These are phyloP conservation scores for Sebastes vulpes DNA, from an alignment of 2,797 vertebrate genomes.

Conservation along the genomic window DNA sequence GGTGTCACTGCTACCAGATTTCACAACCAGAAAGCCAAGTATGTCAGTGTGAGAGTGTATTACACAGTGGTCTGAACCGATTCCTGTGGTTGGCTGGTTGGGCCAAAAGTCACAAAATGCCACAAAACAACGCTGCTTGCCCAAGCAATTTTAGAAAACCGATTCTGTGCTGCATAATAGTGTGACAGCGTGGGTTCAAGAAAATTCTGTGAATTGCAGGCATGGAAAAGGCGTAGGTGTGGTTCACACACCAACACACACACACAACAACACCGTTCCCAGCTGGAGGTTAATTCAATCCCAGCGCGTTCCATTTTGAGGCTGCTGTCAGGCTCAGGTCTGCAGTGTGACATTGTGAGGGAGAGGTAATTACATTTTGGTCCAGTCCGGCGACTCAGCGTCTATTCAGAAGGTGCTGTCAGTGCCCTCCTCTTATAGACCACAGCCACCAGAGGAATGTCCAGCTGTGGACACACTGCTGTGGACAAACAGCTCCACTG, in stretches of 20 bases:
- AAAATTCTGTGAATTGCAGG: constrained; percentile 53
- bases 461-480: constrained; percentile 56
- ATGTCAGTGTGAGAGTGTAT: constrained; percentile 21
- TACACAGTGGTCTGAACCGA: constrained; percentile 46
- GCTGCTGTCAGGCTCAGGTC: constrained; percentile 81
- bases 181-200: constrained; percentile 45
- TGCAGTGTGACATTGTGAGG: constrained; percentile 84
- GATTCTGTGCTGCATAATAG: constrained; percentile 43
- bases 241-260: constrained; percentile 64
- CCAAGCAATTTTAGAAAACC: constrained; percentile 57
- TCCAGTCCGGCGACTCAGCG: constrained; percentile 79
- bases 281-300: constrained; percentile 85
- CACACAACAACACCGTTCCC: constrained; percentile 64
- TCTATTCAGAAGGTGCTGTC: constrained; percentile 78
- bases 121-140: constrained; percentile 48
- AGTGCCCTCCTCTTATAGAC: constrained; percentile 71
- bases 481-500: constrained; percentile 29
- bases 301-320: constrained; percentile 74
- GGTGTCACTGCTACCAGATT: constrained; percentile 4
- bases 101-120: constrained; percentile 65
- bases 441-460: constrained; percentile 77
- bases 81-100: constrained; percentile 42
- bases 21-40: constrained; percentile 7
- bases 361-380: constrained; percentile 86
- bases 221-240: constrained; percentile 55